These are phyloP conservation scores for Polypedilum vanderplanki DNA, from an alignment of 1,140 invertebrate species.

Conservation along the genomic window DNA sequence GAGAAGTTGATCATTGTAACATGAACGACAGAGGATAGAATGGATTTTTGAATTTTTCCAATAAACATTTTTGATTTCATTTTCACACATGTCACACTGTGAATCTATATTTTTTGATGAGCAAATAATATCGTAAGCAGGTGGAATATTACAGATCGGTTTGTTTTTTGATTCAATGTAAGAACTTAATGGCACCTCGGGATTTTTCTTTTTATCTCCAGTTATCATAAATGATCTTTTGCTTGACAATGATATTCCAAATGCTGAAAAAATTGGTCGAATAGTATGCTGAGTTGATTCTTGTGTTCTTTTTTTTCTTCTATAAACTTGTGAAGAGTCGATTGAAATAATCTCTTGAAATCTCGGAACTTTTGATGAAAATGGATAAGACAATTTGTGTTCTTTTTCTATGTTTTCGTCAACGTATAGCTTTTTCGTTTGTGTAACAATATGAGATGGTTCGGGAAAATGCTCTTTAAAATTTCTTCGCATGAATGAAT, in stretches of 20 bases:
- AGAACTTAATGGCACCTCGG: background rate
- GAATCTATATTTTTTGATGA: background rate
- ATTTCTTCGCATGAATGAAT: background rate
- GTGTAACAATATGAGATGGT: background rate
- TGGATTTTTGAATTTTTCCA: background rate
- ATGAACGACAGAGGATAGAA: background rate
- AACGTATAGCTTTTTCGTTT: background rate
- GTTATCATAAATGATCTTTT: background rate
- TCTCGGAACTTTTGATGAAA: background rate
- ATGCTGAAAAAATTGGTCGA: background rate
- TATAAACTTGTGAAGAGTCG: background rate
- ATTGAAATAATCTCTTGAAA: background rate
- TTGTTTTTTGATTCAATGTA: background rate
- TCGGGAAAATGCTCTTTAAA: background rate
- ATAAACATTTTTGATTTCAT: slow-evolving; percentile 15
- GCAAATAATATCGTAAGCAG: background rate
- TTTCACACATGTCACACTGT: background rate
- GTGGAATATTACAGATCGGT: background rate
- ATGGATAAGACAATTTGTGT: background rate
- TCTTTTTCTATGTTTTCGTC: background rate
- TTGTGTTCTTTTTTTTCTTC: background rate
- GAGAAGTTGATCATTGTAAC: background rate
- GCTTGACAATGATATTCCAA: background rate
- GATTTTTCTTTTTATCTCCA: background rate
- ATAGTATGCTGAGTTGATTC: background rate